Evolutionary conservation across 2,797 vertebrate genomes (phyloP), one percentile per base, ranked within the genome.

Genomic region (Sebastes oblongus): DNA sequence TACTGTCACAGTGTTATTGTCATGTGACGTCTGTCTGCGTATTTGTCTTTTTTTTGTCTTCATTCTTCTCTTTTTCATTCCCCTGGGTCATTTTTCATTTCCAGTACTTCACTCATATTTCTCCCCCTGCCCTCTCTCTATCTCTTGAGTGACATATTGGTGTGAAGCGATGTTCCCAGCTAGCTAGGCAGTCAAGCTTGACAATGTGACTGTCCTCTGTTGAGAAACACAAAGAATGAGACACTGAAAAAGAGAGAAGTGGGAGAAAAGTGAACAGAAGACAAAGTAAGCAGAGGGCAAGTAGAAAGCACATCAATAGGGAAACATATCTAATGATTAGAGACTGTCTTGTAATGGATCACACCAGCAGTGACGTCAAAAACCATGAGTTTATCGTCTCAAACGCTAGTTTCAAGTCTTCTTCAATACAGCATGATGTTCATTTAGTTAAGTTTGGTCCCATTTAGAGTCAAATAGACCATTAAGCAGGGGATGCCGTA

Each of bases 81-180:
- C n/a, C 61, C 24, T 4, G 36, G 66, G 64, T 80, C 52, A 18
- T 61, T 70, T 74, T 71, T 78, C 77, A 76, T 65, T 72, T 77
- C 52, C 81, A 59, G 30, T 59, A 67, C 52, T 50, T 78, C 75
- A n/a, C 32, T 66, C 16, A n/a, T 34, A 7, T 50, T 54, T 24
- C 25, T 61, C 10, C 18, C 16, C 1, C 22, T 27, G 22, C 75
- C 65, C 66, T 30, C 61, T 71, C 56, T 20, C 39, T 29, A 18
- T 12, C 24, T 27, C 32, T 29, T 89, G 80, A 82, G 39, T 86
- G 86, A 80, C 82, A 82, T 32, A 9, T 76, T 72, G 82, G 73
- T 74, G 76, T 78, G 84, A 84, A 66, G 75, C 80, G 30, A 76
- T 71, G 82, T 82, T 81, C 30, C 71, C 75, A 75, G 72, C 54